Base-by-base conservation (phyloP, 2,797 vertebrate genomes). In the Catamblyrhynchus diadema region DNA sequence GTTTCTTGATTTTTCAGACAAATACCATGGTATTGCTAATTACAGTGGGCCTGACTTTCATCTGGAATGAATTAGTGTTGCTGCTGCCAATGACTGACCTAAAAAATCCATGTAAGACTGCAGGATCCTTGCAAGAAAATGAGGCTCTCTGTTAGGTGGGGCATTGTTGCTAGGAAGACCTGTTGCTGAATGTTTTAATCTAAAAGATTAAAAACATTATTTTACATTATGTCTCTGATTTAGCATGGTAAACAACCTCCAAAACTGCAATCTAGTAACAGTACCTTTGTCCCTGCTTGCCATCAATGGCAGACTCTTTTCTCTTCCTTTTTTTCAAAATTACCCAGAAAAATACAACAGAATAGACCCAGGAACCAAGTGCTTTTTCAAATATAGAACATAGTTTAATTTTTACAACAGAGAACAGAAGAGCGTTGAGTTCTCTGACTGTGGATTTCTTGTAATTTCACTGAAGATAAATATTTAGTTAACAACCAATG, bases 191-290 rank as follows among this genome's bases (percentile, higher is more conserved):
- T 57, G 51, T 74, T 94, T 94, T 92, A 78, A 81, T 92, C 74
- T 42, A 57, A 93, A 91, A 14, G 35, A 81, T 81, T 94, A 81
- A 73, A 86, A 81, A 51, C 56, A 75, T 83, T 67, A 95, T 94
- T 96, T 94, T 90, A 95, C 87, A 93, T 91, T 89, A 96, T 82
- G 95, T 95, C 88, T 97, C 88, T 93, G 90, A 96, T 14, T 69
- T 42, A 79, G 90, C 70, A 91, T 5, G 53, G 92, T 94, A 97
- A 97, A 89, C 60, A 95, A 88, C 81, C 95, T 96, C 50, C 85
- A 87, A 86, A 97, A 95, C 94, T 95, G 59, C 96, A 93, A 53
- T 88, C 92, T 93, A 66, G 94, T 74, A 79, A 89, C 54, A 90
- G 50, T 12, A 24, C n/a, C 53, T 91, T 91, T 95, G 88, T 93